Evolutionary conservation across 2,113 vertebrate genomes (phyloP).

Genomic region (Pampusana beccarii): DNA sequence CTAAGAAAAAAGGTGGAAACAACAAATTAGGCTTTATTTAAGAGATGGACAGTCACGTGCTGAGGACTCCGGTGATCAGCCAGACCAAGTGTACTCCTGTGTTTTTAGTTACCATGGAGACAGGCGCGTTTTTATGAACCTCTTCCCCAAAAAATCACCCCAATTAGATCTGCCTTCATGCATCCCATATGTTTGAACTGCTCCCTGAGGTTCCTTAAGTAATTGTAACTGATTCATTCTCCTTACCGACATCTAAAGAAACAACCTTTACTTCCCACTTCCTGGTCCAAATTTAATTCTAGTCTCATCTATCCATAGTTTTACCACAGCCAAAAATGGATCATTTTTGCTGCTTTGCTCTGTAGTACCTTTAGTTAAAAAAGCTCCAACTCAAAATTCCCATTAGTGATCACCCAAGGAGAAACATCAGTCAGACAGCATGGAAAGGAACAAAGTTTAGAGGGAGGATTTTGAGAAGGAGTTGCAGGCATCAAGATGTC

Average conservation of each 20-base stretch:
- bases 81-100: background rate
- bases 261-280: background rate
- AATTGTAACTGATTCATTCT: slow-evolving; percentile 47
- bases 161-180: slow-evolving; percentile 39
- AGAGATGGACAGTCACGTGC: background rate
- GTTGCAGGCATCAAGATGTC: background rate
- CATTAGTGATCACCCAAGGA: background rate
- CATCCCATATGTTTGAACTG: background rate
- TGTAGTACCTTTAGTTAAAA: background rate
- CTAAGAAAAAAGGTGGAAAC: background rate
- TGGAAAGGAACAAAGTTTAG: background rate
- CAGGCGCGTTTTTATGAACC: background rate
- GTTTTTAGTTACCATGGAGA: slow-evolving; percentile 8
- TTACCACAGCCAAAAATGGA: background rate
- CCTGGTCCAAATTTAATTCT: background rate
- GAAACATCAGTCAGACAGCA: background rate
- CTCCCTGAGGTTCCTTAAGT: slow-evolving; percentile 25
- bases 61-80: slow-evolving; percentile 4
- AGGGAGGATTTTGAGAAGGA: background rate
- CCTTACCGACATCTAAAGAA: slow-evolving; percentile 33
- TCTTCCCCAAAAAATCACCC: slow-evolving; percentile 14
- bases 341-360: background rate
- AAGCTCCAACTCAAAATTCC: background rate
- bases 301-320: background rate
- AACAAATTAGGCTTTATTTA: background rate